Conservation (phyloP, 23 tunicate genomes). For the Ciona savignyi region DNA sequence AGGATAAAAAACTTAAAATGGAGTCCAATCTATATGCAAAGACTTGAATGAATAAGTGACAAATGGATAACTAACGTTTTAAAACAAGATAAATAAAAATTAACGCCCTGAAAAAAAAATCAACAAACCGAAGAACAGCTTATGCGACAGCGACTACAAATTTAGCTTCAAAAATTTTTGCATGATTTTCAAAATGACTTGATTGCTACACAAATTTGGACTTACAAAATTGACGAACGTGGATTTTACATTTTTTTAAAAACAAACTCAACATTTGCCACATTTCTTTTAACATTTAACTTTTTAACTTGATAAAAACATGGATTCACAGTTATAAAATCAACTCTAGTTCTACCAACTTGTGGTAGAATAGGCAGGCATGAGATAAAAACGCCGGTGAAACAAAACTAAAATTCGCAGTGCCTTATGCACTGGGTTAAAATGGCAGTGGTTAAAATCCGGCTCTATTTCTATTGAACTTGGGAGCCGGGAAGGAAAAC, state of each 20-base stretch:
- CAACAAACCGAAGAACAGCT: too few relatives aligned
- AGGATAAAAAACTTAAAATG: too few relatives aligned
- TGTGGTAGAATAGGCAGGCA: neutral
- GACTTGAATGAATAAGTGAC: neutral
- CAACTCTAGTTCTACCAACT: neutral
- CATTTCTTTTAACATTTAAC: neutral
- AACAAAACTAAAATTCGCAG: neutral
- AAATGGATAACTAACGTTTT: neutral
- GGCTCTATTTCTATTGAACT: neutral
- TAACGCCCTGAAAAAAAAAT: neutral
- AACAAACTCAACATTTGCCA: neutral
- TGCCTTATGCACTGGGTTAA: neutral
- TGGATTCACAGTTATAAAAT: conserved; percentile 1
- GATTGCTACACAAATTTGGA: neutral
- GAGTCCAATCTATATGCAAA: neutral
- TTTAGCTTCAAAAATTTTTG: neutral
- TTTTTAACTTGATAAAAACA: neutral
- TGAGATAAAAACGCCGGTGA: neutral
- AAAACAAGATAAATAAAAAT: neutral
- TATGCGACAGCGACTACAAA: neutral
- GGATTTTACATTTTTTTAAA: neutral
- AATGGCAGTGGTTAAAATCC: neutral
- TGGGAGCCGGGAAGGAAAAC: neutral
- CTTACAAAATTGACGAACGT: neutral
- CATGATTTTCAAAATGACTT: neutral